Evolutionary conservation across 2,113 vertebrate genomes (phyloP), one percentile per base, ranked within the genome.

Genomic region (Etia nguti): DNA sequence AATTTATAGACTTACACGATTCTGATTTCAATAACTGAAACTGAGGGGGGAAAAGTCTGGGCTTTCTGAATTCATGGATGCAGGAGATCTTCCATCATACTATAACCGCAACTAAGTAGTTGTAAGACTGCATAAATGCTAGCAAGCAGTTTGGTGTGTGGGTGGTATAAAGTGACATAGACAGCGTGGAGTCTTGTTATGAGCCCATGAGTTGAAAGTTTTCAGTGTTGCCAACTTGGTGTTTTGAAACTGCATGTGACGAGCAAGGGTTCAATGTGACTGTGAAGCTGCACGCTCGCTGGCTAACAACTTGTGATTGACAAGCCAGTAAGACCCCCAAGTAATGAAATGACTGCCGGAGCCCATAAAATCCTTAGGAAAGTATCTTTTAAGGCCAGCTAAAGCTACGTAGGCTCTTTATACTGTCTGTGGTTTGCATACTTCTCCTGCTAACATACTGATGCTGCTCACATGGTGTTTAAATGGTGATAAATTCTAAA

Each of bases 1-100:
- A 60, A 18, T 29, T 34, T 34, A 62, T 6, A n/a, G 31, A 65
- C 31, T 62, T 20, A 18, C 3, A 36, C n/a, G 16, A 36, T 34
- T 62, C 31, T 62, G 16, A 18, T 20, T 11, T 36, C 59, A 62
- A 62, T 36, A 18, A 62, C 29, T 60, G 57, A 34, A 60, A 34
- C 29, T 60, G 1, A 10, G 6, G 38, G 10, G 36, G 15, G 26
- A 1, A 0, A 13, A 1, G 9, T 11, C 9, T 34, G 59, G 59
- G 59, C 60, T 65, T 38, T 22, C 20, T 68, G 34, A 22, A 41
- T 68, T 41, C 36, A 24, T 41, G 36, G 7, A 70, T 43, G 62
- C 11, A 41, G 62, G 22, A 43, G 9, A 24, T 70, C 4, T 15
- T 43, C 65, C 12, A 70, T 70, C n/a, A 43, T 9, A 9, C n/a